Evolutionary conservation across 2,888 invertebrate genomes (phyloP).

Genomic region (Diaprepes abbreviatus): DNA sequence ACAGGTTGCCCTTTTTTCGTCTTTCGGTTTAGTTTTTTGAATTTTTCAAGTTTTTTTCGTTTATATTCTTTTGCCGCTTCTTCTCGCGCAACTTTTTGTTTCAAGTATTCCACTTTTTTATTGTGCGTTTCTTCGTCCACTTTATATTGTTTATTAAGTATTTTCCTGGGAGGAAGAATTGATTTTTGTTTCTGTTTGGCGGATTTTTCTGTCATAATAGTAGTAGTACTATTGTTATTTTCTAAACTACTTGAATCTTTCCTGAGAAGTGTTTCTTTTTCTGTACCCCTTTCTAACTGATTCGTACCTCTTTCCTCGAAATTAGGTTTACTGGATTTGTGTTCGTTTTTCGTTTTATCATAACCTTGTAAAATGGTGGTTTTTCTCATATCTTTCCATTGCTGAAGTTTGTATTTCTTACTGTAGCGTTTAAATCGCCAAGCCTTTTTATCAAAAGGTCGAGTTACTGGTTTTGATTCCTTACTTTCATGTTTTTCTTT

Average conservation of each 20-base stretch:
- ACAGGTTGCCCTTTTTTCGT: constrained; percentile 88
- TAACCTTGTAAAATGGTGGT: constrained; percentile 72
- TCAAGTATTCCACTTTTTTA: constrained; percentile 63
- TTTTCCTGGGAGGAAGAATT: constrained; percentile 70
- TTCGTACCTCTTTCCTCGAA: constrained; percentile 69
- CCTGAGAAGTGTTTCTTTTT: constrained; percentile 30
- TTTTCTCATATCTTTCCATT: constrained; percentile 78
- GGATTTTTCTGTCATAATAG: constrained; percentile 25
- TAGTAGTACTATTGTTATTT: neutral
- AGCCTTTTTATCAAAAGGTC: constrained; percentile 77
- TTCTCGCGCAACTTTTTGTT: constrained; percentile 72
- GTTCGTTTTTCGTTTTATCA: constrained; percentile 70
- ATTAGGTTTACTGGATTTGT: constrained; percentile 66
- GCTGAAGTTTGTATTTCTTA: constrained; percentile 77
- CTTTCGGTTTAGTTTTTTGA: constrained; percentile 80
- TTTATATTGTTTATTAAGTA: constrained; percentile 71
- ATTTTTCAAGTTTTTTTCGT: constrained; percentile 78
- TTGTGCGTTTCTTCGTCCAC: constrained; percentile 70
- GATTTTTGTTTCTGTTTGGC: constrained; percentile 27
- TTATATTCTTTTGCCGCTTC: constrained; percentile 78
- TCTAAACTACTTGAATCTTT: neutral
- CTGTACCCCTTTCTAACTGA: constrained; percentile 48
- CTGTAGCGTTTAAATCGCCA: constrained; percentile 79
- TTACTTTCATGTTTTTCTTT: constrained; percentile 9
- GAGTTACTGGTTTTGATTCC: constrained; percentile 63